Conservation (phyloP, 2,797 vertebrate species). For the Sebastes steindachneri region DNA sequence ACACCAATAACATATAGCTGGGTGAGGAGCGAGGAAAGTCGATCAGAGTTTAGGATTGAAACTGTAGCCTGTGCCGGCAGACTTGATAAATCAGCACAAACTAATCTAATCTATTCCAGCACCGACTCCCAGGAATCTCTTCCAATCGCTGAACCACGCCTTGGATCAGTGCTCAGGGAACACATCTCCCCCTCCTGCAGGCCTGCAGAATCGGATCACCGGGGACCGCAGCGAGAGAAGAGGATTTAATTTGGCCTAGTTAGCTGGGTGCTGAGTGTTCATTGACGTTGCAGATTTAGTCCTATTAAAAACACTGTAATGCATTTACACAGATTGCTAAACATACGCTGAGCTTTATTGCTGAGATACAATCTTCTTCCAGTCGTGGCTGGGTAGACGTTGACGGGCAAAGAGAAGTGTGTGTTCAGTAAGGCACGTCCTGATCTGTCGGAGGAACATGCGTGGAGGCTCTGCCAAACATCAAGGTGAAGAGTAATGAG, state of each 20-base stretch:
- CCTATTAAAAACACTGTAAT: constrained; percentile 28
- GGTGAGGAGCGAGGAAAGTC: not conserved
- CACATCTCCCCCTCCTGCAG: not conserved
- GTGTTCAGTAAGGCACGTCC: constrained; percentile 62
- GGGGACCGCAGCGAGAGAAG: not conserved
- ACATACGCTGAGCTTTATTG: constrained; percentile 62
- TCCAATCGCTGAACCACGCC: not conserved
- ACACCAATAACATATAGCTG: not conserved
- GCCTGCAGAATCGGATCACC: not conserved
- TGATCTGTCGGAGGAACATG: constrained; percentile 37
- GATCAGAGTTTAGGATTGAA: not conserved
- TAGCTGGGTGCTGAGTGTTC: constrained; percentile 7
- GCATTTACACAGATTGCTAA: constrained; percentile 52
- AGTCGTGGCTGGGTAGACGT: constrained; percentile 6
- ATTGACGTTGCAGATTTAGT: constrained; percentile 6
- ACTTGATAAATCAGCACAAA: not conserved
- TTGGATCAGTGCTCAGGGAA: not conserved
- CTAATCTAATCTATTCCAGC: not conserved
- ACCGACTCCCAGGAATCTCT: not conserved
- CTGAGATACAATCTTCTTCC: constrained; percentile 56
- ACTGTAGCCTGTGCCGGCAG: not conserved
- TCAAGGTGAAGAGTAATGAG: constrained; percentile 13
- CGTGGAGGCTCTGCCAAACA: not conserved
- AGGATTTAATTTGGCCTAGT: constrained; percentile 12
- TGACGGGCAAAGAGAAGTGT: not conserved